A percentile compares a stretch with the other conserved stretches of the same genome.
These are phyloP conservation scores for Pseudocheirus occidentalis DNA, from an alignment of 2,797 vertebrate genomes.

Conservation along the genomic window DNA sequence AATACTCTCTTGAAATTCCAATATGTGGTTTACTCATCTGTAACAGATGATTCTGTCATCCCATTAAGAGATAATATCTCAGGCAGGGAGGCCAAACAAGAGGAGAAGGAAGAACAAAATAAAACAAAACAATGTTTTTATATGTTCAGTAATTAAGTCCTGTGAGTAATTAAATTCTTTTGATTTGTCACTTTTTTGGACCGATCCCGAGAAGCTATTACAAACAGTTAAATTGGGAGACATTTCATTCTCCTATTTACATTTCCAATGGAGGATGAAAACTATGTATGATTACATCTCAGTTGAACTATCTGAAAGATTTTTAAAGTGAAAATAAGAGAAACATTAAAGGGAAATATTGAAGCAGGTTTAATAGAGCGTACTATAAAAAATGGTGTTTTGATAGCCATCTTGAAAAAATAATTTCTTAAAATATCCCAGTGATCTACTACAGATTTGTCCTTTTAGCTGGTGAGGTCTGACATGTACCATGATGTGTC, in stretches of 20 bases:
- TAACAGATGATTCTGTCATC: not conserved
- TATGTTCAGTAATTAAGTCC: not conserved
- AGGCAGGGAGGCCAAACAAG: not conserved
- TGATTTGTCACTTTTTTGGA: not conserved
- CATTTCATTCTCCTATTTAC: slow-evolving; percentile 19
- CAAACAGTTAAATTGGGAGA: not conserved
- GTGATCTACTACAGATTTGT: slow-evolving; percentile 12
- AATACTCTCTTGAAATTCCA: not conserved
- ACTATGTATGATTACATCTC: slow-evolving; percentile 26
- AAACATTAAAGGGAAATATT: slow-evolving; percentile 37
- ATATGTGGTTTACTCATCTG: not conserved
- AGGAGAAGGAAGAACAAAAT: not conserved
- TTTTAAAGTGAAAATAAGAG: slow-evolving; percentile 32
- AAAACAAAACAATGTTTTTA: slow-evolving; percentile 8
- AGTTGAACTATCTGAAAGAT: slow-evolving; percentile 6
- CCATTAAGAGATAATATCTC: not conserved
- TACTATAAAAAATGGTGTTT: not conserved
- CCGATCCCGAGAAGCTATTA: not conserved
- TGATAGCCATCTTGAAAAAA: not conserved
- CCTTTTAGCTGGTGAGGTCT: not conserved
- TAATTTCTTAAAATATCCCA: not conserved
- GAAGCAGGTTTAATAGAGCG: not conserved
- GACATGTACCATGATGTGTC: not conserved
- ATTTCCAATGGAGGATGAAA: slow-evolving; percentile 32
- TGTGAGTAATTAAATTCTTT: not conserved